Evolutionary conservation across 1,140 invertebrate species (phyloP).

Genomic region (Delia radicum): DNA sequence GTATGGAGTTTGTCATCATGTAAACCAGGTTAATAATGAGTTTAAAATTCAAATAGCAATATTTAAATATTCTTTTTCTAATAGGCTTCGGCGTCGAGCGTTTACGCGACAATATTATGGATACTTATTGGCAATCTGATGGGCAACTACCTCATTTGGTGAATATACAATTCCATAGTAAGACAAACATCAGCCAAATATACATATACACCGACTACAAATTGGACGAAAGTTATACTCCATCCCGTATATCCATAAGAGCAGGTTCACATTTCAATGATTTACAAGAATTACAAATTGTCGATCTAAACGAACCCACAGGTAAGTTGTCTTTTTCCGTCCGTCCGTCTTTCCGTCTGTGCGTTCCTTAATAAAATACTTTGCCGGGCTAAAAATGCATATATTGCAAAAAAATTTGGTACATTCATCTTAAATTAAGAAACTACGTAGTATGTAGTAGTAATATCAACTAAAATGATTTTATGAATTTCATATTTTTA

Average conservation of each 20-base stretch:
- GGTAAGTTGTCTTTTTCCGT: no score
- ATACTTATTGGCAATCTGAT: conserved; percentile 99
- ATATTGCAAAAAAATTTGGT: no score
- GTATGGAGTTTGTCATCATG: conserved; percentile 98
- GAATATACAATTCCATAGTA: conserved; percentile 95
- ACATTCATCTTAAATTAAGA: no score
- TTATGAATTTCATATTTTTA: conserved; percentile 29
- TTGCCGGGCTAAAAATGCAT: no score
- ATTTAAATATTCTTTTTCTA: no score
- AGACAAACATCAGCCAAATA: conserved; percentile 93
- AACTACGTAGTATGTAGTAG: no score
- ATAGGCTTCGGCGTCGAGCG: conserved; percentile 99
- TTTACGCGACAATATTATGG: conserved; percentile 88
- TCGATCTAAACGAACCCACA: conserved; percentile 90
- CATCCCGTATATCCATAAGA: conserved; percentile 90
- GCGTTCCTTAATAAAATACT: no score
- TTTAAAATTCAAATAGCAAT: no score
- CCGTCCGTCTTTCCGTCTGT: no score
- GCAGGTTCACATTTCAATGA: conserved; percentile 97
- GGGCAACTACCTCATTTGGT: conserved; percentile 96
- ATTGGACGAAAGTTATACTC: conserved; percentile 98
- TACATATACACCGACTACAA: conserved; percentile 98
- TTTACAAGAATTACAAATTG: conserved; percentile 93
- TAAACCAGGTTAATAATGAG: conserved; percentile 95
- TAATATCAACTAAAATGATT: no score